These are phyloP conservation scores for Helogale parvula DNA, from an alignment of 2,113 vertebrate species.

Conservation along the genomic window DNA sequence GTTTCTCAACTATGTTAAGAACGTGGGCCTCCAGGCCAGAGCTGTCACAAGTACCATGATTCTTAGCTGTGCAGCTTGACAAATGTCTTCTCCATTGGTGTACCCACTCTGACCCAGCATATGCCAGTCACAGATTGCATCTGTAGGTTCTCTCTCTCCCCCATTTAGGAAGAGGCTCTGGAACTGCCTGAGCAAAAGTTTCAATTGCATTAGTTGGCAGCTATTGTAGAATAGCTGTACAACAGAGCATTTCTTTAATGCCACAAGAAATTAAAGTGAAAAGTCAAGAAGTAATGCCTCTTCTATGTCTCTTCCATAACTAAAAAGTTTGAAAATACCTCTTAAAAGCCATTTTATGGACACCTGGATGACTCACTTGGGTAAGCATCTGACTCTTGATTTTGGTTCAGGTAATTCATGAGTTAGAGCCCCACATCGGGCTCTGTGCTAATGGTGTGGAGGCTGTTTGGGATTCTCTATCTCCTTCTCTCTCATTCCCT, in stretches of 20 bases:
- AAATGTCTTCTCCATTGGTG: neutral
- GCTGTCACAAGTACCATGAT: neutral
- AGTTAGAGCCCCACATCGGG: too few species aligned
- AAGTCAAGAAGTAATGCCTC: neutral
- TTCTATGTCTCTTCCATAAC: slow-evolving; percentile 20
- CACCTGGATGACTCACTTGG: too few species aligned
- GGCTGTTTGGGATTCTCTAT: too few species aligned
- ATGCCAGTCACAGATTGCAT: neutral
- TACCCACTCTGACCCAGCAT: neutral
- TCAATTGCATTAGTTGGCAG: neutral
- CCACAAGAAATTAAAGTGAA: neutral
- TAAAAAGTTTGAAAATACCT: slow-evolving; percentile 9
- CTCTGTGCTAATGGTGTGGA: too few species aligned
- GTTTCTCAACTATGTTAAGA: slow-evolving; percentile 33
- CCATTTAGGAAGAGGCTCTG: neutral
- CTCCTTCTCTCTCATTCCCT: too few species aligned
- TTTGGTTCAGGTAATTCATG: too few species aligned
- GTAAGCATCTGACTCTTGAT: too few species aligned
- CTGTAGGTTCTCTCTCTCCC: neutral
- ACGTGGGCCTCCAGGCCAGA: neutral
- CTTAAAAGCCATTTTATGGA: neutral
- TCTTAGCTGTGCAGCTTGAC: neutral
- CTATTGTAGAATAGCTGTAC: neutral
- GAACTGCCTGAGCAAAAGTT: neutral
- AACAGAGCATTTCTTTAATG: neutral